Conservation (phyloP, 2,113 vertebrate genomes). For the Pedetes capensis region DNA sequence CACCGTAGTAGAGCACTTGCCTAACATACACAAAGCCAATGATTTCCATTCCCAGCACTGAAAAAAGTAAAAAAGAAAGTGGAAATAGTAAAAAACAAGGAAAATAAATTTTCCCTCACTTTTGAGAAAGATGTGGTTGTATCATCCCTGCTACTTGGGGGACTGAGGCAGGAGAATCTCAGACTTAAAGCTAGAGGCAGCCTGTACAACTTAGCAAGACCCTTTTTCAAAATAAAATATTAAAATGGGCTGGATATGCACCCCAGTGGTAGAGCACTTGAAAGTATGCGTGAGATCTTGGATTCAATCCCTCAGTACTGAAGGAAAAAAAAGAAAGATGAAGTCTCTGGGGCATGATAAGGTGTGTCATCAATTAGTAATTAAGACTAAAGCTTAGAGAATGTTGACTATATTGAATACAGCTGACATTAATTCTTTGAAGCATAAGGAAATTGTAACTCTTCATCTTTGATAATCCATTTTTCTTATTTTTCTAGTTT, state of each 20-base stretch:
- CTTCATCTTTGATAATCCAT: neutral
- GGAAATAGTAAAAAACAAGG: neutral
- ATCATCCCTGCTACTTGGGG: too few species aligned
- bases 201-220: too few species aligned
- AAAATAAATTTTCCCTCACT: neutral
- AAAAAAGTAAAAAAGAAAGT: too few species aligned
- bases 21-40: neutral
- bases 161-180: too few species aligned
- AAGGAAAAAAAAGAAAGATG: too few species aligned
- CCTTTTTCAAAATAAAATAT: too few species aligned
- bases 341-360: neutral
- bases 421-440: neutral
- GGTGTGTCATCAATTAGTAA: neutral
- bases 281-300: too few species aligned
- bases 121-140: neutral
- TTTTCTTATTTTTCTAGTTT: too few species aligned
- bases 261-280: too few species aligned
- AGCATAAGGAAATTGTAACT: neutral
- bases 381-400: neutral
- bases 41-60: neutral
- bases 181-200: too few species aligned
- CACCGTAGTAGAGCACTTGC: neutral
- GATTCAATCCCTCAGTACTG: too few species aligned
- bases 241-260: too few species aligned
- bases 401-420: neutral